phyloP scores from a whole-genome alignment of 1,140 invertebrate species.

The Lamellibrachia luymesi region DNA sequence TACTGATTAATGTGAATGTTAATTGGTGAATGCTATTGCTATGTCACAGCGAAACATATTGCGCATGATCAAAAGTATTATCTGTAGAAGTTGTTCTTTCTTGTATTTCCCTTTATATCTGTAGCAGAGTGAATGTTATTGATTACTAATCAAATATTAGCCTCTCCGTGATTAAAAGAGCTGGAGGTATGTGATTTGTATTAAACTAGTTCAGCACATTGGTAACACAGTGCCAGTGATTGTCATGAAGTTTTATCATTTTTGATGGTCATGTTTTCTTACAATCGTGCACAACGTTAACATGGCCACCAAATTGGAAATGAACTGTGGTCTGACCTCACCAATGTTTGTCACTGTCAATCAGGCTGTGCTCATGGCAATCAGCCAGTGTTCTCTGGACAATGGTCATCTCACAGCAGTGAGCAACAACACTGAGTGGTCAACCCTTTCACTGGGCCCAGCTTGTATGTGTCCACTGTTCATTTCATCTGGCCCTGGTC shows the following conservation, averaged over 20 bases:
- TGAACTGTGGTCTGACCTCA: too few relatives aligned
- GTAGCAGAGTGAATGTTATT: background rate
- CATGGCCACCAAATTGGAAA: too few relatives aligned
- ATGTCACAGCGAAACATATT: background rate
- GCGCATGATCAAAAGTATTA: background rate
- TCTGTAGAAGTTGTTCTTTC: background rate
- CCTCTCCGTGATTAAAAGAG: too few relatives aligned
- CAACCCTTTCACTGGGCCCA: background rate
- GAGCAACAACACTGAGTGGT: too few relatives aligned
- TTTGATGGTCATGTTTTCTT: too few relatives aligned
- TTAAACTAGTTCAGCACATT: too few relatives aligned
- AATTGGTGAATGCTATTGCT: background rate
- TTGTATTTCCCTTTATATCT: background rate
- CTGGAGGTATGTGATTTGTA: too few relatives aligned
- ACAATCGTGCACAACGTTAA: too few relatives aligned
- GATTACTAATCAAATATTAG: background rate
- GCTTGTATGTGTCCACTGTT: background rate
- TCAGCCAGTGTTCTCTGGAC: background rate
- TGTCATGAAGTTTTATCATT: too few relatives aligned
- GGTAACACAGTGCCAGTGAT: too few relatives aligned
- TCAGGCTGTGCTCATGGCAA: background rate
- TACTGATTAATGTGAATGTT: background rate
- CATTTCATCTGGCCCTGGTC: background rate
- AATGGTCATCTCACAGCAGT: background rate
- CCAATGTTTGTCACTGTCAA: background rate